Evolutionary conservation across 2,888 invertebrate genomes (phyloP).

Genomic region (Phortica magna): DNA sequence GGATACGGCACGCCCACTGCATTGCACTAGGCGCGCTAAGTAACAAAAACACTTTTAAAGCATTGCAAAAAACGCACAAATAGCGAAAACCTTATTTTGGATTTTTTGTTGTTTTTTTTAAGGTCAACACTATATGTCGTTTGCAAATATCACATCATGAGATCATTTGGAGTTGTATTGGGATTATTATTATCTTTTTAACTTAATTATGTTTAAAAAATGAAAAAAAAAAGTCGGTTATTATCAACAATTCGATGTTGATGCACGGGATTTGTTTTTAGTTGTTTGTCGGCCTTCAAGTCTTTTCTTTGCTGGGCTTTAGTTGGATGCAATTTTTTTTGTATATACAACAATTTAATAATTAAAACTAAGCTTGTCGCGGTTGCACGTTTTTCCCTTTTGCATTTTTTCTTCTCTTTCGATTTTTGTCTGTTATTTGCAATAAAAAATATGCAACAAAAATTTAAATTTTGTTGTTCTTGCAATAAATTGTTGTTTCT

Average conservation of each 20-base stretch:
- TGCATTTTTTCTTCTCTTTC: slow-evolving; percentile 24
- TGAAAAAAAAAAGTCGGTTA: background rate
- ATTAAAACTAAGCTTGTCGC: too few species aligned
- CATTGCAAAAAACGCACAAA: background rate
- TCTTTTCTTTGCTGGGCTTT: too few species aligned
- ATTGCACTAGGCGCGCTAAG: background rate
- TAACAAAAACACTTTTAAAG: slow-evolving; percentile 14
- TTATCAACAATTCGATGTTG: too few species aligned
- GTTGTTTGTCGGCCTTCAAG: too few species aligned
- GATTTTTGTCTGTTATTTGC: too few species aligned
- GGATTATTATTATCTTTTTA: slow-evolving; percentile 42
- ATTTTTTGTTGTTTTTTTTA: background rate
- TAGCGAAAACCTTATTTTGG: background rate
- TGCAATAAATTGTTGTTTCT: slow-evolving; percentile 39
- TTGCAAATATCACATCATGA: slow-evolving; percentile 73
- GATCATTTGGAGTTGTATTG: slow-evolving; percentile 71
- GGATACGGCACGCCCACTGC: background rate
- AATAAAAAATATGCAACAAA: too few species aligned
- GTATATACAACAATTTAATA: too few species aligned
- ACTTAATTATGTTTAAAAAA: background rate
- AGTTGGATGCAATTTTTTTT: too few species aligned
- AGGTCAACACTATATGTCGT: slow-evolving; percentile 62
- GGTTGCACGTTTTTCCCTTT: background rate
- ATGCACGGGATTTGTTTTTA: too few species aligned
- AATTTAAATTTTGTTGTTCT: slow-evolving; percentile 33